These are phyloP conservation scores for Drosophila setosimentum DNA, from an alignment of 2,888 invertebrate species.

Conservation along the genomic window DNA sequence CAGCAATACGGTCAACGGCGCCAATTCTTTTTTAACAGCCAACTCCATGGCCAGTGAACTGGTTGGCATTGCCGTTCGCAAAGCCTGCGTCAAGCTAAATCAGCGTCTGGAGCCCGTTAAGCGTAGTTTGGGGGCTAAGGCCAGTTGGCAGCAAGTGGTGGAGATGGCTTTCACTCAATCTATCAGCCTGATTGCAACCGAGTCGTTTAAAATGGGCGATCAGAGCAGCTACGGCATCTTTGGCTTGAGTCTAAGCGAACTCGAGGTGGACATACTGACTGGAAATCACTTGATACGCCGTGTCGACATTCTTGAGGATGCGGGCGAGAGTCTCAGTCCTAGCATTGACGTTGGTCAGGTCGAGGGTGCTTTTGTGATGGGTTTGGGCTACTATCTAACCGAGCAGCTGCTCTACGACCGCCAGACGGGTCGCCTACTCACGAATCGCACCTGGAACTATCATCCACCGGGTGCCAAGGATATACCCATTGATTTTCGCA, in stretches of 20 bases:
- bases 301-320: slow-evolving; percentile 91
- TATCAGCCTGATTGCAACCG: slow-evolving; percentile 88
- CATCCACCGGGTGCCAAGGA: slow-evolving; percentile 92
- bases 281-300: slow-evolving; percentile 90
- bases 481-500: slow-evolving; percentile 91
- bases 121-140: slow-evolving; percentile 79
- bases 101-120: slow-evolving; percentile 88
- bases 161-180: slow-evolving; percentile 55
- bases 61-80: slow-evolving; percentile 87
- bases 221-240: slow-evolving; percentile 88
- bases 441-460: slow-evolving; percentile 93
- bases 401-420: slow-evolving; percentile 89
- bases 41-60: slow-evolving; percentile 89
- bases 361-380: slow-evolving; percentile 93
- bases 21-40: slow-evolving; percentile 86
- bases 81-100: slow-evolving; percentile 88
- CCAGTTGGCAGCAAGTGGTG: slow-evolving; percentile 86
- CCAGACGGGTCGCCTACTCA: slow-evolving; percentile 88
- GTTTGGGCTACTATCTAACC: slow-evolving; percentile 91
- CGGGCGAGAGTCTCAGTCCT: slow-evolving; percentile 90
- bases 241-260: slow-evolving; percentile 88
- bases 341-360: slow-evolving; percentile 91
- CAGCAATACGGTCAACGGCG: slow-evolving; percentile 85
- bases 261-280: slow-evolving; percentile 92
- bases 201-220: slow-evolving; percentile 86